Base-by-base conservation (phyloP, 1,140 invertebrate species). In the Stegodyphus mimosarum region DNA sequence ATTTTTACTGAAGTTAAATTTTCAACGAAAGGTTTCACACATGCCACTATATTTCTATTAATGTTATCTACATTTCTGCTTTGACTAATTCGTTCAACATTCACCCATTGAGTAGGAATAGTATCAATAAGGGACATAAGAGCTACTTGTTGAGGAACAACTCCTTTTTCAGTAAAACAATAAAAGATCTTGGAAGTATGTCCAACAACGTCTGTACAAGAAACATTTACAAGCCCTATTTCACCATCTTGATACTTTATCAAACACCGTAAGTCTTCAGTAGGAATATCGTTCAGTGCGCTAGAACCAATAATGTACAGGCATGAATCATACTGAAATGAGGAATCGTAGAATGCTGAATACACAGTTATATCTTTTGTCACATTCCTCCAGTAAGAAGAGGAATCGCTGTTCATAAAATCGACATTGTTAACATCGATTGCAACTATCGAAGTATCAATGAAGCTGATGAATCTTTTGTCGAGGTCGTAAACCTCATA, bases 161-260 rank as follows among this genome's bases (percentile, higher is more conserved):
- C 13, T 6, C 13, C 33, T 7, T 6, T 63, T 70, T 69, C 52
- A 10, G 64, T 13, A 18, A 9, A n/a, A 48, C 76, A 79, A 48
- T 18, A 69, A 10, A 79, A 10, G 4, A 79, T 11, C 18, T 53
- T 18, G 0, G 64, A 50, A 53, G 17, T 79, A 11, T 66, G 69
- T 6, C 63, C 53, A 15, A 66, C 51, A 7, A 67, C 11, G 10
- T 48, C 69, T 15, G 33, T 50, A 11, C 33, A 53, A 53, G 49
- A 11, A 7, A 66, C 66, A 13, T 69, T 50, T 9, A 70, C 66
- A 18, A 79, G n/a, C 11, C 18, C 53, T 53, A 79, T 53, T 7
- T 79, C 64, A 52, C 52, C 74, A 7, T 63, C 64, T 7, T 52
- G 53, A n/a, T 79, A 79, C 49, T 79, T 53, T 7, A 78, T 51